Base-by-base conservation (phyloP, 2,888 invertebrate species). In the Cephus spinipes region DNA sequence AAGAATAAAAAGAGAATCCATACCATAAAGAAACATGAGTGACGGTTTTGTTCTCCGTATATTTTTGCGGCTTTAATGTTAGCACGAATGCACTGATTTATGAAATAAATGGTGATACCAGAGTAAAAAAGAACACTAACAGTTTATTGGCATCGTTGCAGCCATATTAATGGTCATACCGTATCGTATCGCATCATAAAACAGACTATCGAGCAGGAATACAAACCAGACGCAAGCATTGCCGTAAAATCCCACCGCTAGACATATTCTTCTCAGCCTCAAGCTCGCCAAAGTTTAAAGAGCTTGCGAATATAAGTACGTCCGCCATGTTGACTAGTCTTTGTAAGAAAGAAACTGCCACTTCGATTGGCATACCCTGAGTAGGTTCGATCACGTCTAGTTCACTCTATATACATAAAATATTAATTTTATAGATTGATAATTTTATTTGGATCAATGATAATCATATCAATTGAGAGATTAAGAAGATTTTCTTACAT, bases 241-340 rank as follows among this genome's bases (percentile, higher is more conserved):
- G 99, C 79, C 99, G 93, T 77, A 99, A 93, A 85, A 99, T 99
- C 74, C 99, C 99, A n/a, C 99, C 99, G 87, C 97, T 97, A 75
- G 98, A 98, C 99, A 99, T 99, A 91, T 99, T 99, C 93, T 99
- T 99, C 93, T 99, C 99, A 0, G 98, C 98, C 92, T 99, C 99
- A 73, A 99, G 93, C 92, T 99, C 99, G 35, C 97, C 97, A 90
- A 99, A 99, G 93, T 98, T 99, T 79, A 99, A 94, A 3, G 98
- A 98, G 89, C 98, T 98, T 79, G 99, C 98, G 93, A 99, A 99
- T 87, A 99, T 98, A 40, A 99, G 94, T 73, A 99, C 98, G 90
- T 99, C 99, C 0, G 99, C 98, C 97, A 99, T 97, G 91, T 98
- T 98, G 86, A 99, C 99, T 84, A 99, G 95, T 79, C 99, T 94